Evolutionary conservation across 2,113 vertebrate species (phyloP).

Genomic region (Danio rerio): GRCz12tu NC_133181.1:913501-914000

Average conservation of each 20-base stretch:
- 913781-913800: constrained; percentile 79
- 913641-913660: constrained; percentile 61
- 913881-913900: constrained; percentile 49
- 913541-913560: too few species aligned
- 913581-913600: too few species aligned
- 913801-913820: background rate
- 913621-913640: background rate
- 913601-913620: too few species aligned
- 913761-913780: background rate
- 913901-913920: constrained; percentile 84
- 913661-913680: background rate
- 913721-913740: constrained; percentile 65
- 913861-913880: constrained; percentile 79
- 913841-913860: background rate
- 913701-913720: constrained; percentile 93
- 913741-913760: constrained; percentile 45
- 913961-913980: constrained; percentile 91
- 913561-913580: too few species aligned
- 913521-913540: too few species aligned
- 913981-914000: constrained; percentile 93
- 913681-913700: constrained; percentile 88
- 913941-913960: constrained; percentile 90
- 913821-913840: background rate
- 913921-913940: constrained; percentile 91
- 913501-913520: too few species aligned